Base-by-base conservation (phyloP, 2,888 invertebrate genomes). In the Helicoverpa assulta region DNA sequence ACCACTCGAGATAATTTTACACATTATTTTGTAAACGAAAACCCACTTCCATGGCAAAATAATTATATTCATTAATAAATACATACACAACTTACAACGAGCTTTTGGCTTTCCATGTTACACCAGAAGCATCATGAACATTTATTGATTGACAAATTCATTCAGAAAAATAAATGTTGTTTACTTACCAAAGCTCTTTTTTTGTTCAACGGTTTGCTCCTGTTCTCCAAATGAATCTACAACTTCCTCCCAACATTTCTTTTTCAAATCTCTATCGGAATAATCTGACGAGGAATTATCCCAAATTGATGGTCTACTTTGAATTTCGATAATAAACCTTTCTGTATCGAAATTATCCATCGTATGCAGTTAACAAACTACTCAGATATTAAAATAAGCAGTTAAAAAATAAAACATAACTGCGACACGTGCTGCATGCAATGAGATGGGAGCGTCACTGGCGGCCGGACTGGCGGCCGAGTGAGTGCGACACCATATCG, bases 231-330 rank as follows among this genome's bases (percentile, higher is more conserved):
- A 69, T 50, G 68, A 67, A 73, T 76, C 63, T 62, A 72, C 67
- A 68, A 76, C 63, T 73, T 72, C 72, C 60, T 73, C 76, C 72
- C 72, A 73, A 70, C 76, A 76, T 76, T 76, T 76, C 56, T 66
- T 67, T 67, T 72, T 72, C 58, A 67, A 67, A 67, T 72, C 64
- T 67, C 66, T 67, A 58, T 73, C 70, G 59, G 67, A 55, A 73
- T 76, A 73, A 62, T 73, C 73, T 67, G 54, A 51, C 37, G 65
- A 37, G 37, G 37, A 37, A 37, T 37, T 37, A 66, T 78, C 71
- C 74, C 70, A 74, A 68, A 78, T 68, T 67, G 66, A 67, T 65
- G 75, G 78, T 68, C 74, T 64, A 66, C 63, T 72, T 75, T 68
- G 72, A 67, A 75, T 72, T 75, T 78, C 70, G 58, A 72, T 68